Conservation (phyloP, 2,888 invertebrate species). For the Pogonocherus hispidulus region DNA sequence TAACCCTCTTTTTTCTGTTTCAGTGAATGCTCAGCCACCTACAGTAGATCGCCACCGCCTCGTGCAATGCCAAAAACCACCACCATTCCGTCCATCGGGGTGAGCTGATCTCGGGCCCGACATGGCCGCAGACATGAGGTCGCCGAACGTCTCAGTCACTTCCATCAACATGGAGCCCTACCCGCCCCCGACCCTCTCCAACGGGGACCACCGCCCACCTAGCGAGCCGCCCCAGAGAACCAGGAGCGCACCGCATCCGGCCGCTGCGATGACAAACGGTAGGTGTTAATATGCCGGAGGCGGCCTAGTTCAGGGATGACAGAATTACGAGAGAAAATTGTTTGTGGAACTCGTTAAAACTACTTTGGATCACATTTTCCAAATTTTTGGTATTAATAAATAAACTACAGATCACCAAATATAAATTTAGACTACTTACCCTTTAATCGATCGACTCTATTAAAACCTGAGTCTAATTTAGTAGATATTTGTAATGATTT, state of each 20-base stretch:
- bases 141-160: conserved; percentile 82
- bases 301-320: too few species aligned
- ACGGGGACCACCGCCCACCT: conserved; percentile 42
- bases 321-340: too few species aligned
- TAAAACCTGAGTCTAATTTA: too few species aligned
- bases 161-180: conserved; percentile 78
- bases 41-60: conserved; percentile 36
- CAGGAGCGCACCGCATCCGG: conserved; percentile 54
- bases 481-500: too few species aligned
- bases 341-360: too few species aligned
- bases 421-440: too few species aligned
- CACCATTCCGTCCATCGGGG: conserved; percentile 54
- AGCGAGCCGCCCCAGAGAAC: conserved; percentile 55
- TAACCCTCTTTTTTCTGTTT: conserved; percentile 37
- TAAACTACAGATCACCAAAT: too few species aligned
- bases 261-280: conserved; percentile 54
- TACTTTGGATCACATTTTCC: too few species aligned
- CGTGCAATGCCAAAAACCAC: conserved; percentile 46
- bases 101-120: conserved; percentile 64
- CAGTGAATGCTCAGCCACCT: conserved; percentile 48
- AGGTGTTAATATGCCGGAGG: too few species aligned
- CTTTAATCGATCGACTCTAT: too few species aligned
- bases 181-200: conserved; percentile 42
- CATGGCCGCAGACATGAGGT: conserved; percentile 67
- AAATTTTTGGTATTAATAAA: too few species aligned